Conservation (phyloP, 2,113 vertebrate genomes). For the Melierax canorus region DNA sequence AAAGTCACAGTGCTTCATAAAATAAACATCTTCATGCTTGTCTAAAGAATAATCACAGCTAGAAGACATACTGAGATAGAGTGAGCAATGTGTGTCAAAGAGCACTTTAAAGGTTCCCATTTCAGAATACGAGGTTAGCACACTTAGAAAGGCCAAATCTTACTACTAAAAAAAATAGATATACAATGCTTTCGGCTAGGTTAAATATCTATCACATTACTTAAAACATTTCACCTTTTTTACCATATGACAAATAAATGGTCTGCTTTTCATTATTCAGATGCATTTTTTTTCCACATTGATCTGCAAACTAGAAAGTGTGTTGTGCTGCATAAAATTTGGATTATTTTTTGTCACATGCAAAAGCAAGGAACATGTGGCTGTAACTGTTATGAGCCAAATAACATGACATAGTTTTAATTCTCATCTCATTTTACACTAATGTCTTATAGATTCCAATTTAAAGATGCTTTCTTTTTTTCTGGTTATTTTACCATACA, state of each 20-base stretch:
- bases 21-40: not conserved
- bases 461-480: not conserved
- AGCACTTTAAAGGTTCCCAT: not conserved
- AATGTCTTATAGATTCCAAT: not conserved
- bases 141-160: accelerated
- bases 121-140: not conserved
- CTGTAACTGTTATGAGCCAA: not conserved
- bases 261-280: not conserved
- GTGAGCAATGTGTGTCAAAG: not conserved
- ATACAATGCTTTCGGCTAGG: not conserved
- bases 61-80: not conserved
- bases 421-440: not conserved
- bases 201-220: not conserved
- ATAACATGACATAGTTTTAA: not conserved
- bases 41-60: not conserved
- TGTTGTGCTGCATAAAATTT: not conserved
- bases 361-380: not conserved
- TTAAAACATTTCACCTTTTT: not conserved
- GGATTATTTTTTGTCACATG: not conserved
- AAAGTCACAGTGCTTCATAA: not conserved
- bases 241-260: not conserved
- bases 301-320: not conserved
- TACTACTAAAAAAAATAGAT: not conserved
- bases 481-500: not conserved
- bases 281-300: not conserved